Percentiles rank a stretch among this genome's conserved stretches.
These are phyloP conservation scores for Leptogaster cylindrica DNA, from an alignment of 2,888 invertebrate genomes.

Conservation along the genomic window DNA sequence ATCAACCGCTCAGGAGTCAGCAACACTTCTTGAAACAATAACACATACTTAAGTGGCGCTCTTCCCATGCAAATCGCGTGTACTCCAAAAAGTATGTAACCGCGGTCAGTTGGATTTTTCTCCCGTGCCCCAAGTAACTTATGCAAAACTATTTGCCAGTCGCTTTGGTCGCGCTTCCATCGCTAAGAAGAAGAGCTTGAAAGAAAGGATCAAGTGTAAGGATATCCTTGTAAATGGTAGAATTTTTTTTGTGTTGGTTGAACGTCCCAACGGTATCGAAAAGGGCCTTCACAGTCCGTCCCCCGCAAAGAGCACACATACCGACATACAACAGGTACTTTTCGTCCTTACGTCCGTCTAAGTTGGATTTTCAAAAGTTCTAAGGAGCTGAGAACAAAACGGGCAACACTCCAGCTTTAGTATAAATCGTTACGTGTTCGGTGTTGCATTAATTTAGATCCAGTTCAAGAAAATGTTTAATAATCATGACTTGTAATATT, in stretches of 20 bases:
- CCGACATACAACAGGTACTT: slow-evolving; percentile 32
- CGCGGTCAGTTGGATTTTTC: slow-evolving; percentile 32
- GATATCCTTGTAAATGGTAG: slow-evolving; percentile 21
- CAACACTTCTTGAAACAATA: slow-evolving; percentile 35
- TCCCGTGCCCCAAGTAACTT: slow-evolving; percentile 5
- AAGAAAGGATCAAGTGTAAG: slow-evolving; percentile 42
- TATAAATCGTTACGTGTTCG: slow-evolving; percentile 46
- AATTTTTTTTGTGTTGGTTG: slow-evolving; percentile 1
- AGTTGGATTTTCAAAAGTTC: slow-evolving; percentile 32
- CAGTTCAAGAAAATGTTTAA: background rate
- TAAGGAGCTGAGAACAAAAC: slow-evolving; percentile 28
- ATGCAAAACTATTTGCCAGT: slow-evolving; percentile 37
- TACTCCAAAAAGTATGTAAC: background rate
- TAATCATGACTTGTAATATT: slow-evolving; percentile 1
- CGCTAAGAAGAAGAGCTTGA: background rate
- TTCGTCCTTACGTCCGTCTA: slow-evolving; percentile 25
- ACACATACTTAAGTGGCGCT: slow-evolving; percentile 33
- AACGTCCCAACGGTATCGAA: background rate
- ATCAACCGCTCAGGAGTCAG: slow-evolving; percentile 25
- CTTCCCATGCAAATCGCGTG: slow-evolving; percentile 32
- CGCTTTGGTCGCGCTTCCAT: slow-evolving; percentile 2
- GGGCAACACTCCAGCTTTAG: slow-evolving; percentile 40
- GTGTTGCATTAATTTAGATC: slow-evolving; percentile 39
- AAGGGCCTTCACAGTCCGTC: background rate
- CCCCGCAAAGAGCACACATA: background rate